phyloP scores from a whole-genome alignment of 2,113 vertebrate genomes.

The Oncorhynchus clarkii region DNA sequence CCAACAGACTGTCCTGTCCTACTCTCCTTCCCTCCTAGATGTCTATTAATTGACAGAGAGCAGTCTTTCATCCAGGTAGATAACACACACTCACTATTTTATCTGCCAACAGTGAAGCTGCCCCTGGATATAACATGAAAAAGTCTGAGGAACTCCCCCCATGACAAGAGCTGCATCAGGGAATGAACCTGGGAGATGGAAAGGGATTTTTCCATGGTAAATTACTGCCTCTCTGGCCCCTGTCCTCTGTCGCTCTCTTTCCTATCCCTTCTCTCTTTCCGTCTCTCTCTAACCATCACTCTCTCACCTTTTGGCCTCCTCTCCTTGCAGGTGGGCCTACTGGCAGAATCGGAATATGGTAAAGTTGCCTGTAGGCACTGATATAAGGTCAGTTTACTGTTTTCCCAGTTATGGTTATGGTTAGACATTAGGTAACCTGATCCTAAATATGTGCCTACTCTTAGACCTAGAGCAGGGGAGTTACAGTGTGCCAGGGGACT shows the following conservation, averaged over 20 bases:
- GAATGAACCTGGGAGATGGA: constrained; percentile 40
- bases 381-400: constrained; percentile 25
- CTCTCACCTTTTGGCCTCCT: background rate
- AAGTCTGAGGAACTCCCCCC: constrained; percentile 28
- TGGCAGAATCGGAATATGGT: no score
- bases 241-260: constrained; percentile 21
- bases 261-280: background rate
- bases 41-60: constrained; percentile 8
- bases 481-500: background rate
- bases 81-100: constrained; percentile 20
- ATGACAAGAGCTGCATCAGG: constrained; percentile 40
- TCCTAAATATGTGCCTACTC: no score
- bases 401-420: background rate
- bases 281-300: background rate
- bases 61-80: constrained; percentile 29
- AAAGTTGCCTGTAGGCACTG: no score
- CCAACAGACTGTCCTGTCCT: constrained; percentile 18
- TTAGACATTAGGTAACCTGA: no score
- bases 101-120: background rate
- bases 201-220: constrained; percentile 63
- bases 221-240: constrained; percentile 38
- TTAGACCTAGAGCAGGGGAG: background rate
- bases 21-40: background rate
- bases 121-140: constrained; percentile 28
- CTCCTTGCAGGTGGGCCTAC: background rate